phyloP scores from a whole-genome alignment of 2,888 invertebrate species.

The Thecophora atra region DNA sequence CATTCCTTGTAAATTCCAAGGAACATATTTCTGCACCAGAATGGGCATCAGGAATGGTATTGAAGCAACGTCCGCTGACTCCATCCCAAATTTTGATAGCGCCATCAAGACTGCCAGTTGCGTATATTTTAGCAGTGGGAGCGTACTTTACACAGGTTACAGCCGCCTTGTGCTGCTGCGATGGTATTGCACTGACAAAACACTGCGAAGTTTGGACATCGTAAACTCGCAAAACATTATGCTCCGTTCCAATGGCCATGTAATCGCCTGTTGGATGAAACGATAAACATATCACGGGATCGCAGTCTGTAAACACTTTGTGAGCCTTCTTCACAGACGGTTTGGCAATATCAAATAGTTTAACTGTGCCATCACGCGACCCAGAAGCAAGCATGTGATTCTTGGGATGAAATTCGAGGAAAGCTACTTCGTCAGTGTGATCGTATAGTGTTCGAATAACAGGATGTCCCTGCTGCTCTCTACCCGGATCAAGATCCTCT shows the following conservation, averaged over 20 bases:
- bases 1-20: slow-evolving; percentile 91
- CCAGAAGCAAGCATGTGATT: slow-evolving; percentile 96
- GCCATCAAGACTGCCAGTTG: slow-evolving; percentile 91
- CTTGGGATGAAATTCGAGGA: slow-evolving; percentile 94
- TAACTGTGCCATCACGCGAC: slow-evolving; percentile 91
- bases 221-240: slow-evolving; percentile 89
- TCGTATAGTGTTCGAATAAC: slow-evolving; percentile 95
- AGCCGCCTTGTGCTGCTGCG: slow-evolving; percentile 81
- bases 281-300: slow-evolving; percentile 87
- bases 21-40: slow-evolving; percentile 95
- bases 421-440: slow-evolving; percentile 97
- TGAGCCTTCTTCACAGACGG: slow-evolving; percentile 98
- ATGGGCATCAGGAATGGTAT: slow-evolving; percentile 92
- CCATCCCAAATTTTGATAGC: slow-evolving; percentile 97
- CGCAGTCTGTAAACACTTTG: slow-evolving; percentile 94
- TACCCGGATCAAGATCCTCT: slow-evolving; percentile 82
- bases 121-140: slow-evolving; percentile 69
- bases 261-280: slow-evolving; percentile 97
- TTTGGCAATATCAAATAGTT: slow-evolving; percentile 97
- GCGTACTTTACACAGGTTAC: slow-evolving; percentile 80
- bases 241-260: slow-evolving; percentile 91
- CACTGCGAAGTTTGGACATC: slow-evolving; percentile 96
- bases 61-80: slow-evolving; percentile 89
- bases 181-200: slow-evolving; percentile 90
- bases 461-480: slow-evolving; percentile 94